Conservation (phyloP, 2,113 vertebrate species). For the Panthera uncia region DNA sequence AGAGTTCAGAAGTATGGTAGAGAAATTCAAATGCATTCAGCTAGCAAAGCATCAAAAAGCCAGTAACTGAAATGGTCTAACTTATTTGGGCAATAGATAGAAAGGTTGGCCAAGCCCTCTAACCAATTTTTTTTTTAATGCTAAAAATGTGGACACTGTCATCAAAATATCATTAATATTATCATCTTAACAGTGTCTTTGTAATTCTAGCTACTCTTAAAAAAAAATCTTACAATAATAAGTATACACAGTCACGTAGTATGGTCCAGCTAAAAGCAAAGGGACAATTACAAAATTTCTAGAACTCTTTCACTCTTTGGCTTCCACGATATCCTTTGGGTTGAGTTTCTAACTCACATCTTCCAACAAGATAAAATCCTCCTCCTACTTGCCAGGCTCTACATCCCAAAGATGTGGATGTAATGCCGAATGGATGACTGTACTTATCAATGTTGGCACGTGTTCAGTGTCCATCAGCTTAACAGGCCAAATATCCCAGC, state of each 20-base stretch:
- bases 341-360: not conserved
- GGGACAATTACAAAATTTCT: not conserved
- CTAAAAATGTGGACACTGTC: not conserved
- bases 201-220: not conserved
- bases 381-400: not conserved
- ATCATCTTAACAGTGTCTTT: not conserved
- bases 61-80: not conserved
- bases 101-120: not conserved
- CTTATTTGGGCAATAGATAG: not conserved
- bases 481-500: not conserved
- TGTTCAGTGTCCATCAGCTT: not conserved
- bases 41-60: not conserved
- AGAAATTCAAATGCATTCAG: not conserved
- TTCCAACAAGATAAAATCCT: constrained; percentile 34
- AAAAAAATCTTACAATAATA: not conserved
- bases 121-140: not conserved
- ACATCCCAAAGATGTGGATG: not conserved
- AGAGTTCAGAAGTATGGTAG: not conserved
- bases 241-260: not conserved
- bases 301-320: not conserved
- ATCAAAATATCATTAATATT: not conserved
- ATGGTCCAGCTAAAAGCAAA: not conserved
- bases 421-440: not conserved
- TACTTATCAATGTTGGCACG: not conserved
- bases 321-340: not conserved